Conservation (phyloP, 2,888 invertebrate genomes). For the Stenodera caucasica region DNA sequence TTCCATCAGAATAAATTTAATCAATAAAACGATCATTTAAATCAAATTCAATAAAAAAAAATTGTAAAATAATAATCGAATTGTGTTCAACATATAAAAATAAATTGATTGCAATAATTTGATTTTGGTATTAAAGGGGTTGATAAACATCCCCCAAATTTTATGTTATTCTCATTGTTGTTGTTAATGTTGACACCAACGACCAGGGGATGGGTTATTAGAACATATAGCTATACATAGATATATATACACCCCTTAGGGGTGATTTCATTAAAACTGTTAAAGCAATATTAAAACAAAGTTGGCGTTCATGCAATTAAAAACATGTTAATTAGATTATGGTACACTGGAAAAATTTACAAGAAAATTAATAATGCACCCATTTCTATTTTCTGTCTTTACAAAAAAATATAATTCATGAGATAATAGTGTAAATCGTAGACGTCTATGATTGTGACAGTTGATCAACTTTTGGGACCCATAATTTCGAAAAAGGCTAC, state of each 20-base stretch:
- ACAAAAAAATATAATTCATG: too few relatives aligned
- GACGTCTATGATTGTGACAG: too few relatives aligned
- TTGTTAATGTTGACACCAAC: not conserved
- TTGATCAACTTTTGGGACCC: too few relatives aligned
- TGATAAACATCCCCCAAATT: slow-evolving; percentile 7
- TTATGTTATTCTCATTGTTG: slow-evolving; percentile 10
- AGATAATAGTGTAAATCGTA: too few relatives aligned
- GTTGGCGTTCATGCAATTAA: slow-evolving; percentile 36
- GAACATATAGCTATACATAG: slow-evolving; percentile 17
- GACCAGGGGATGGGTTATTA: slow-evolving; percentile 22
- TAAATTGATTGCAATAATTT: not conserved
- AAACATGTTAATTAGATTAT: slow-evolving; percentile 42
- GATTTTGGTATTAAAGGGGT: slow-evolving; percentile 14
- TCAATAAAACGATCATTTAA: not conserved
- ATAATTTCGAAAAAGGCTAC: slow-evolving; percentile 18
- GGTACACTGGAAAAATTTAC: slow-evolving; percentile 1
- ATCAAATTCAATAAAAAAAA: not conserved
- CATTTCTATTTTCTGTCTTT: too few relatives aligned
- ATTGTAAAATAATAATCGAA: not conserved
- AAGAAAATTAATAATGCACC: not conserved
- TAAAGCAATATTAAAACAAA: slow-evolving; percentile 22
- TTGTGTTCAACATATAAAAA: not conserved
- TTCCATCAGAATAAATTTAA: too few relatives aligned
- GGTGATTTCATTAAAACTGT: slow-evolving; percentile 27
- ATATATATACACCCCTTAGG: slow-evolving; percentile 7